phyloP scores from a whole-genome alignment of 92 coral and sea anemone species.

The Umimayanthus chanpuru region DNA sequence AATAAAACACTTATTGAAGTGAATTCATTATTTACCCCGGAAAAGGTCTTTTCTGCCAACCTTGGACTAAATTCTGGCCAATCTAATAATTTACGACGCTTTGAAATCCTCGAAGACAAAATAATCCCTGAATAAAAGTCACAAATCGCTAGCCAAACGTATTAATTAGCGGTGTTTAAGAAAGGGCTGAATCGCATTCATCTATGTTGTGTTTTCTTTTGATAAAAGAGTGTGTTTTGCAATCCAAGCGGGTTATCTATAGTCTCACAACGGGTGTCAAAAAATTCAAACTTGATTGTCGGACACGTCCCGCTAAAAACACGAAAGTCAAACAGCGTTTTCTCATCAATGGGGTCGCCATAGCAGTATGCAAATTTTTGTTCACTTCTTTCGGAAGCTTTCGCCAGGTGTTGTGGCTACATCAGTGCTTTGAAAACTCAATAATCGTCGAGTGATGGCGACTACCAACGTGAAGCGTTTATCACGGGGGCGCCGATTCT shows the following conservation, averaged over 20 bases:
- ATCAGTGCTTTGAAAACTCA: neutral
- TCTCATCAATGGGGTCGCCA: slow-evolving; percentile 17
- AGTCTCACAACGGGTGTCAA: slow-evolving; percentile 39
- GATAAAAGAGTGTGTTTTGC: slow-evolving; percentile 21
- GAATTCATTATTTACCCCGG: neutral
- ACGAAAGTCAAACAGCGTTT: slow-evolving; percentile 35
- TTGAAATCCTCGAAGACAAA: slow-evolving; percentile 16
- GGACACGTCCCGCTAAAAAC: slow-evolving; percentile 13
- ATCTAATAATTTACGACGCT: neutral
- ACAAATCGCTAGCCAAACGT: slow-evolving; percentile 17
- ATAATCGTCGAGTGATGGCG: slow-evolving; percentile 60
- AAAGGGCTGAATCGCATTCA: slow-evolving; percentile 15
- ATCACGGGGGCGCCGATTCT: slow-evolving; percentile 71
- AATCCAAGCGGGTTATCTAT: slow-evolving; percentile 26
- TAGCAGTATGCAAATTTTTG: slow-evolving; percentile 42
- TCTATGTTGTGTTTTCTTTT: slow-evolving; percentile 17
- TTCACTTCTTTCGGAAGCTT: slow-evolving; percentile 10
- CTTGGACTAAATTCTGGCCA: neutral
- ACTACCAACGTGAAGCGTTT: slow-evolving; percentile 53
- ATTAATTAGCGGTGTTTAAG: slow-evolving; percentile 10
- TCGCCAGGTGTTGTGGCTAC: slow-evolving; percentile 40
- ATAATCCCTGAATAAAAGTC: slow-evolving; percentile 11
- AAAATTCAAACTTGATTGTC: slow-evolving; percentile 24
- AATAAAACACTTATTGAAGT: slow-evolving; percentile 1
- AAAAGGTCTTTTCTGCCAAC: neutral